Conservation (phyloP, 2,797 vertebrate species). For the Siniperca scherzeri region DNA sequence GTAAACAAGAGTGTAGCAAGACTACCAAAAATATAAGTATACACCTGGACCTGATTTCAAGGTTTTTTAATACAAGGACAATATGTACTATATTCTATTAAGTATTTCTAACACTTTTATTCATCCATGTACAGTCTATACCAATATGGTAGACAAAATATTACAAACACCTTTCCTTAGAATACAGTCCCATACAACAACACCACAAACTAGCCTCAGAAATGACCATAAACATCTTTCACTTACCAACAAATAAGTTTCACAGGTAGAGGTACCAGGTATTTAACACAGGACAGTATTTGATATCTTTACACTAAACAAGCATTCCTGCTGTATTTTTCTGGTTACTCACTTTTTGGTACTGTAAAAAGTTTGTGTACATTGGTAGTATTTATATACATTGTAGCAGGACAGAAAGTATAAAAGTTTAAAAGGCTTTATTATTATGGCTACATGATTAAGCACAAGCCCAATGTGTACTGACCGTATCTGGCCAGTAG, state of each 20-base stretch:
- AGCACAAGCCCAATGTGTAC: neutral
- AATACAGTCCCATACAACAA: no score
- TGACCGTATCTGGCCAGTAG: neutral
- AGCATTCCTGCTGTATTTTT: no score
- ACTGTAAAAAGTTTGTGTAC: neutral
- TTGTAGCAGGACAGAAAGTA: neutral
- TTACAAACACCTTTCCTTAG: no score
- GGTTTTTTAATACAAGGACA: no score
- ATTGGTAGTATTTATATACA: neutral
- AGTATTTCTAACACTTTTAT: no score
- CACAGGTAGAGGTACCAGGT: neutral
- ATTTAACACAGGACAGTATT: neutral
- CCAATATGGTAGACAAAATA: no score
- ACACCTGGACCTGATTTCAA: neutral
- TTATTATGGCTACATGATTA: neutral
- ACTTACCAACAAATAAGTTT: neutral
- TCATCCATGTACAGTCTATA: no score
- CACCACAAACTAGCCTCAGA: neutral
- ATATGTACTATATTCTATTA: no score
- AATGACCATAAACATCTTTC: neutral
- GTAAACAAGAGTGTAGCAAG: neutral
- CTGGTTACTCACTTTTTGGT: neutral
- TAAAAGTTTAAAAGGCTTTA: no score
- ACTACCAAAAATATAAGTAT: neutral
- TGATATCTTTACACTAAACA: neutral